Percentiles rank a stretch among this genome's conserved stretches.
Conservation (phyloP, 2,113 vertebrate species). For the Clarias magur region DNA sequence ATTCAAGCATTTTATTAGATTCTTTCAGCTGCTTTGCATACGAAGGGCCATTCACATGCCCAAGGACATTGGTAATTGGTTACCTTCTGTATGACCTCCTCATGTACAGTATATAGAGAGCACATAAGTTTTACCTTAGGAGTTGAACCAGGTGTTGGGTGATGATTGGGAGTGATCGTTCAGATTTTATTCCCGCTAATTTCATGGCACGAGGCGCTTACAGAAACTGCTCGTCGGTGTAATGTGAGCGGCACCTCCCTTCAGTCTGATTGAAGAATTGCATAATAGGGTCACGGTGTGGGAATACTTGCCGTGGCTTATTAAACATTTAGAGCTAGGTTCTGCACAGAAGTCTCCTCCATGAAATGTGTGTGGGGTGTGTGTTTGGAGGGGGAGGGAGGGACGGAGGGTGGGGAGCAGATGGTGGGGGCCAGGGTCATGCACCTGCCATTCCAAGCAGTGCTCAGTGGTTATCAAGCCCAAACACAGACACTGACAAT, state of each 20-base stretch:
- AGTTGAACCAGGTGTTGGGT: not conserved
- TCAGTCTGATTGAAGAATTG: not conserved
- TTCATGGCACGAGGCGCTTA: conserved; percentile 14
- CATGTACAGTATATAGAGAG: not conserved
- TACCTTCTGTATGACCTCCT: conserved; percentile 35
- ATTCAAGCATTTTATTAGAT: conserved; percentile 18
- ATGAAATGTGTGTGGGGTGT: conserved; percentile 36
- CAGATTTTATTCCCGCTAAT: not conserved
- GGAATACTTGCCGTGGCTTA: conserved; percentile 10
- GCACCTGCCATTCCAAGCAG: conserved; percentile 80
- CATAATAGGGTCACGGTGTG: conserved; percentile 26
- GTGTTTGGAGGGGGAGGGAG: conserved; percentile 52
- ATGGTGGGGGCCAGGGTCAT: conserved; percentile 78
- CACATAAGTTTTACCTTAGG: not conserved
- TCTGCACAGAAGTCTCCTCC: conserved; percentile 18
- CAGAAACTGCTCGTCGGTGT: not conserved
- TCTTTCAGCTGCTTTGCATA: not conserved
- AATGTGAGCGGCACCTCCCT: not conserved
- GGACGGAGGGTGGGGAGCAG: conserved; percentile 65
- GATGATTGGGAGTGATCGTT: not conserved
- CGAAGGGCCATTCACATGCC: not conserved
- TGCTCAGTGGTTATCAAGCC: conserved; percentile 75
- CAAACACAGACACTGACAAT: conserved; percentile 78
- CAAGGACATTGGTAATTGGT: not conserved
- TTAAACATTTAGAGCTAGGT: conserved; percentile 26